Evolutionary conservation across 1,140 invertebrate species (phyloP), one percentile per base, ranked within the genome.

Genomic region (Euura lappo): DNA sequence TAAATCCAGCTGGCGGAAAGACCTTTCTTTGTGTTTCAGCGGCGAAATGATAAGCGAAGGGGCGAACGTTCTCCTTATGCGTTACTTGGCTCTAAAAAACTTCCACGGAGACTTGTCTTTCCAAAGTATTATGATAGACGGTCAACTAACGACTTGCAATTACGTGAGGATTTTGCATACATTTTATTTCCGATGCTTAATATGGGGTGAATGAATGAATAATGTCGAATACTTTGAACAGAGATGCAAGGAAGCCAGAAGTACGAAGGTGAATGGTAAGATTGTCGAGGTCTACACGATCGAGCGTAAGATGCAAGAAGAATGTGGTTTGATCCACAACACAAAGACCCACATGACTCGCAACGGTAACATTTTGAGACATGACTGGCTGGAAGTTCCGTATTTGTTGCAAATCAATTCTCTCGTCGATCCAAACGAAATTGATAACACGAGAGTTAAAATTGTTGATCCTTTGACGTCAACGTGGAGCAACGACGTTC

Each of bases 1-100:
- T 68, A 72, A 45, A 68, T 68, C 44, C 6, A 73, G 60, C 2
- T 71, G 79, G 47, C 75, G 64, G 42, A 73, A 74, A 60, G 65
- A 81, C n/a, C 43, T 84, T 6, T 43, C 76, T 2, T 71, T 79
- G 43, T 45, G 70, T 6, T 51, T 44, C 2, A 71, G 71, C 44
- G 80, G 79, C 51, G 82, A 88, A 76, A 87, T 91, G 71, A 82
- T 92, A 74, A 88, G 89, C n/a, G 91, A 92, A 86, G 90, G 89
- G 67, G 87, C 89, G 42, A 91, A 91, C 80, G 86, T 92, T 70
- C 78, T 92, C 44, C 78, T 92, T 7, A 85, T 91, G 77, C 86
- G 91, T 76, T 91, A 90, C 79, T 85, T 92, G 13, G 90, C 89
- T 6, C 78, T 91, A 28, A 85, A 76, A 47, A 85, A 88, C 75